phyloP scores from a whole-genome alignment of 2,888 invertebrate species.

The Abrostola triplasia region DNA sequence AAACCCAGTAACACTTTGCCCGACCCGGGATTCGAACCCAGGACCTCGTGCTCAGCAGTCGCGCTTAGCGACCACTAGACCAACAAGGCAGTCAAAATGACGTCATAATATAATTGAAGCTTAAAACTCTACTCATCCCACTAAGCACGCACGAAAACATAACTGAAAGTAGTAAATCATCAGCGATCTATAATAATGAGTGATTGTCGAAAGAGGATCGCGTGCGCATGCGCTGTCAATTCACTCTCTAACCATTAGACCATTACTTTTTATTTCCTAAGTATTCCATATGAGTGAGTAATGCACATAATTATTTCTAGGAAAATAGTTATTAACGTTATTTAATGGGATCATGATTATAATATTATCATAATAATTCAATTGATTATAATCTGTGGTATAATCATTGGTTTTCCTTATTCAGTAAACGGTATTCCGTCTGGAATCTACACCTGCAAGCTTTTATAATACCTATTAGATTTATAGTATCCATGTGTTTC shows the following conservation, averaged over 20 bases:
- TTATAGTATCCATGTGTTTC: too few relatives aligned
- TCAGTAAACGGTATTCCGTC: too few relatives aligned
- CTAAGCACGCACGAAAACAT: conserved; percentile 21
- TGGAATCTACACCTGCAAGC: too few relatives aligned
- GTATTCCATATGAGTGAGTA: conserved; percentile 37
- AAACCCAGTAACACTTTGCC: too few relatives aligned
- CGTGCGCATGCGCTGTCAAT: conserved; percentile 43
- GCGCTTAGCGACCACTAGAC: too few relatives aligned
- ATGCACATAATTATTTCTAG: conserved; percentile 34
- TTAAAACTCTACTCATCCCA: conserved; percentile 16
- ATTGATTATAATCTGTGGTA: too few relatives aligned
- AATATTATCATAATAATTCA: too few relatives aligned
- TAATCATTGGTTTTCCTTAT: too few relatives aligned
- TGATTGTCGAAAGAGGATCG: conserved; percentile 46
- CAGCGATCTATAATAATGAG: conserved; percentile 37
- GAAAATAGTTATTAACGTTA: conserved; percentile 36
- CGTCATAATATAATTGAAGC: conserved; percentile 3
- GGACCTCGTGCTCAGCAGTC: too few relatives aligned
- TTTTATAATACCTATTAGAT: too few relatives aligned
- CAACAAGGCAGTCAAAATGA: neutral
- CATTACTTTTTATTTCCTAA: conserved; percentile 55
- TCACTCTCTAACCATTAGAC: conserved; percentile 57
- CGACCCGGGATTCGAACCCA: too few relatives aligned
- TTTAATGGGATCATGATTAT: conserved; percentile 7
- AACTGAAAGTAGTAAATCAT: conserved; percentile 44